Evolutionary conservation across 2,113 vertebrate genomes (phyloP).

Genomic region (Etia nguti): DNA sequence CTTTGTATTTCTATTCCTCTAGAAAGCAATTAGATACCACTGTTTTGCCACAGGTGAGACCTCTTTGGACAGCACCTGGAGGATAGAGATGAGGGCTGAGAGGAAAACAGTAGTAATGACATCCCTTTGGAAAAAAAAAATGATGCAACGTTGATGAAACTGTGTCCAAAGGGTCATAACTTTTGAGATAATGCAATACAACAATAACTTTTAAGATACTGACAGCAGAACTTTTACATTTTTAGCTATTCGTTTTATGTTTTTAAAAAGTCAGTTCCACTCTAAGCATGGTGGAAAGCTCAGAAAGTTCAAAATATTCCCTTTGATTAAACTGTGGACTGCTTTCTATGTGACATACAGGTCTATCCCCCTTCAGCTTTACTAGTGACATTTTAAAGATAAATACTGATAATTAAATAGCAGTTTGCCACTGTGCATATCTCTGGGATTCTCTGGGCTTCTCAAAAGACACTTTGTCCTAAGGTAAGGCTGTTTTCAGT

Average conservation of each 20-base stretch:
- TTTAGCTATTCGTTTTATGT: not conserved
- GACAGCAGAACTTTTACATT: not conserved
- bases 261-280: not conserved
- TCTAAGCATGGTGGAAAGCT: not conserved
- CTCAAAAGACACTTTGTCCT: not conserved
- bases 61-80: constrained; percentile 35
- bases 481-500: not conserved
- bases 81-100: constrained; percentile 1
- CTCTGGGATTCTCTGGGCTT: not conserved
- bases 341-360: not conserved
- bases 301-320: not conserved
- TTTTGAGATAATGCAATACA: not conserved
- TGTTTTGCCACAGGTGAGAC: constrained; percentile 11
- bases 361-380: not conserved
- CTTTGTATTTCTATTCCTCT: constrained; percentile 15
- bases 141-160: constrained; percentile 46
- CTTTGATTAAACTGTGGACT: not conserved
- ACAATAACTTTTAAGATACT: not conserved
- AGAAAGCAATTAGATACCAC: constrained; percentile 39
- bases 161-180: not conserved
- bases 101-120: constrained; percentile 15
- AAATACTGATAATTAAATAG: not conserved
- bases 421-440: not conserved
- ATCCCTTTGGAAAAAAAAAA: constrained; percentile 9
- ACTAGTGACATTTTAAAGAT: not conserved